Base-by-base conservation (phyloP, 2,888 invertebrate genomes). In the Gisinianus flammeolus region DNA sequence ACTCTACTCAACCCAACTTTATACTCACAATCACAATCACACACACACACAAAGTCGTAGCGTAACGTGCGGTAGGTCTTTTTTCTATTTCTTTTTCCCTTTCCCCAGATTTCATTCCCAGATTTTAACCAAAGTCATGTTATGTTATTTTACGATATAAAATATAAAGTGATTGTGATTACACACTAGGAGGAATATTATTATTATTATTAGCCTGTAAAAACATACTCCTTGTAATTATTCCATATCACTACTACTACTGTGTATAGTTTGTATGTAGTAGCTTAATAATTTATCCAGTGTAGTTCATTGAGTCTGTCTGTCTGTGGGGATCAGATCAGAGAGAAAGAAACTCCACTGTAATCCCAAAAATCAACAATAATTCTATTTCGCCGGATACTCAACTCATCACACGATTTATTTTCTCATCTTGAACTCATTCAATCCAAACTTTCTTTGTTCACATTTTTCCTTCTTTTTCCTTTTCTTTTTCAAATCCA, bases 21-120 rank as follows among this genome's bases (percentile, higher is more conserved):
- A 73, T 31, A n/a, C 24, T n/a, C n/a, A n/a, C n/a, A n/a, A n/a
- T n/a, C n/a, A n/a, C n/a, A n/a, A n/a, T n/a, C n/a, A 64, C 16
- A 64, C 5, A 5, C 10, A 64, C 24, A 64, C 16, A 56, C 2
- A 4, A 3, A 56, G 56, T 64, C 19, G 24, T 52, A n/a, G 5
- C 73, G 33, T 58, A 58, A 33, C 62, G 73, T 73, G 73, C 73
- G 73, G 73, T 73, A 73, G 73, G 73, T 73, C 73, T 35, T 73
- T 67, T 72, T 72, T 72, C 58, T 24, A 58, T 28, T 72, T 72
- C 72, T 35, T 58, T 73, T 56, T n/a, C n/a, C n/a, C 62, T 70
- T 73, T 73, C 56, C 30, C 35, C 73, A 58, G 33, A 62, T 69
- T 69, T 69, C 69, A n/a, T 16, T 69, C 3, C 69, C 69, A 69